These are phyloP conservation scores for Drosophila ambigua DNA, from an alignment of 1,140 invertebrate genomes.

Conservation along the genomic window DNA sequence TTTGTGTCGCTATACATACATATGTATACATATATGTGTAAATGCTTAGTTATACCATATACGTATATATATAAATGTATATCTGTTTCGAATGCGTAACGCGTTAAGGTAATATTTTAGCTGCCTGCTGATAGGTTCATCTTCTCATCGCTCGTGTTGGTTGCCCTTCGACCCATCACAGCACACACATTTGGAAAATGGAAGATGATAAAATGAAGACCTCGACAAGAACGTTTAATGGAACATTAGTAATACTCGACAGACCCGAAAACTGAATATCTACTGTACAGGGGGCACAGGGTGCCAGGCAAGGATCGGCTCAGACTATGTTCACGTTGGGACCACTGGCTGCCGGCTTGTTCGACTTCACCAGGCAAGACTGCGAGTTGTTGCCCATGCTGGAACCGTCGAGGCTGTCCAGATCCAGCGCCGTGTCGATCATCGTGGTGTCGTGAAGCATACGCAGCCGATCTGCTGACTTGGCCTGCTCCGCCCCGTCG, in stretches of 20 bases:
- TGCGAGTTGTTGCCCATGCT: constrained; percentile 82
- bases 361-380: constrained; percentile 79
- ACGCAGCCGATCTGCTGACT: constrained; percentile 87
- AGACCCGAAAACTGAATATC: constrained; percentile 43
- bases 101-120: constrained; percentile 80
- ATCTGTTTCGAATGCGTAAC: constrained; percentile 68
- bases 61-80: constrained; percentile 39
- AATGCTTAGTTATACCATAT: constrained; percentile 48
- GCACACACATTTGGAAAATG: constrained; percentile 8
- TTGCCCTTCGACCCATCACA: constrained; percentile 31
- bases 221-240: constrained; percentile 6
- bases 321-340: constrained; percentile 58
- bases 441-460: constrained; percentile 92
- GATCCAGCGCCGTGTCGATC: constrained; percentile 93
- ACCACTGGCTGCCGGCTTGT: constrained; percentile 26
- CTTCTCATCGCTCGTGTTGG: constrained; percentile 7
- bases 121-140: constrained; percentile 67
- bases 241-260: constrained; percentile 44
- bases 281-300: constrained; percentile 36
- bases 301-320: constrained; percentile 12
- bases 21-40: constrained; percentile 46
- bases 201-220: constrained; percentile 9
- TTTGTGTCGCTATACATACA: constrained; percentile 51
- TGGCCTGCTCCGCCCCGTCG: constrained; percentile 67
- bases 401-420: constrained; percentile 88